Evolutionary conservation across 2,888 invertebrate genomes (phyloP).

Genomic region (Bellardia pandia): DNA sequence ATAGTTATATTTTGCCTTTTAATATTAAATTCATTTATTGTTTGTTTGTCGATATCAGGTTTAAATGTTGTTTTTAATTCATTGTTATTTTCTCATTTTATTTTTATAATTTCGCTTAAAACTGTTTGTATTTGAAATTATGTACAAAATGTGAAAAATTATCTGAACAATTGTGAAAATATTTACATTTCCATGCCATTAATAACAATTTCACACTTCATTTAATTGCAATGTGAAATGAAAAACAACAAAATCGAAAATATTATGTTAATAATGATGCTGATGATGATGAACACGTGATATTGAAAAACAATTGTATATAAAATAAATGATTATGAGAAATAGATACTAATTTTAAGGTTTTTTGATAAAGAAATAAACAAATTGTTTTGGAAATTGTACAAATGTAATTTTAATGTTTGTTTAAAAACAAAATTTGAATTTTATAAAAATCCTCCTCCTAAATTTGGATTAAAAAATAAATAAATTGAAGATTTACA

Average conservation of each 20-base stretch:
- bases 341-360: background rate
- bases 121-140: constrained; percentile 64
- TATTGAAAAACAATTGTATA: constrained; percentile 38
- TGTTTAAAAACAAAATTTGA: background rate
- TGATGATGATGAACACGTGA: constrained; percentile 48
- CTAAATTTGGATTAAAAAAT: background rate
- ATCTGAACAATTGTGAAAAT: constrained; percentile 62
- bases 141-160: constrained; percentile 67
- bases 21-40: background rate
- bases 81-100: constrained; percentile 24
- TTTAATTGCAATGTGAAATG: constrained; percentile 55
- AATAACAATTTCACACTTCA: constrained; percentile 71
- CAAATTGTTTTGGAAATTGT: too few relatives aligned
- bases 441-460: background rate
- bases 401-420: background rate
- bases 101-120: constrained; percentile 44
- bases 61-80: constrained; percentile 14
- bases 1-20: background rate
- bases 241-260: constrained; percentile 40
- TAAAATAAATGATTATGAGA: background rate
- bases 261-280: constrained; percentile 2
- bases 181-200: constrained; percentile 69
- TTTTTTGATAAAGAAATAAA: background rate
- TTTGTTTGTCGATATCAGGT: background rate
- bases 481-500: background rate